phyloP scores from a whole-genome alignment of 1,140 invertebrate species.

The Muscidifurax raptorellus region DNA sequence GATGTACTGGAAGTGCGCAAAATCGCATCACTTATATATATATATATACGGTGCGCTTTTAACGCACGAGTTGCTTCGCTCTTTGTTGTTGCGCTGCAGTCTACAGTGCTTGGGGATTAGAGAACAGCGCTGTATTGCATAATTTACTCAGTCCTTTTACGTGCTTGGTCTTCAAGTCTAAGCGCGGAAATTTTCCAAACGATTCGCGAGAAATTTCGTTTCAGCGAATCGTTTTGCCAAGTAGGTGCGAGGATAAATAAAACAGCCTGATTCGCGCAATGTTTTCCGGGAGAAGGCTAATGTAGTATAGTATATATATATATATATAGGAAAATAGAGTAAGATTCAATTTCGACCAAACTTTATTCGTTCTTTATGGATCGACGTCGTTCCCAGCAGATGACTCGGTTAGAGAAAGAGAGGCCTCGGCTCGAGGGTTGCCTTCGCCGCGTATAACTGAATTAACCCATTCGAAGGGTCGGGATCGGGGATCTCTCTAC shows the following conservation, averaged over 20 bases:
- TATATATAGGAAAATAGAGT: conserved; percentile 6
- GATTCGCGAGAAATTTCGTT: too few relatives aligned
- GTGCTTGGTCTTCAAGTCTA: too few relatives aligned
- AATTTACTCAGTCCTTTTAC: too few relatives aligned
- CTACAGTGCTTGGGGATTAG: too few relatives aligned
- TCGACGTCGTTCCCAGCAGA: conserved; percentile 39
- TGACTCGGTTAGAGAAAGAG: conserved; percentile 56
- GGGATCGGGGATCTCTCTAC: conserved; percentile 28
- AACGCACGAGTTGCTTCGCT: neutral
- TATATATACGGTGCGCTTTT: neutral
- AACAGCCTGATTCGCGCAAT: too few relatives aligned
- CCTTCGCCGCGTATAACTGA: conserved; percentile 51
- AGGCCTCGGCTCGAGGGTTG: conserved; percentile 38
- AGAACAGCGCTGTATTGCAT: too few relatives aligned
- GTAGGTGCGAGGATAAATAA: too few relatives aligned
- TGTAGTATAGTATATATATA: too few relatives aligned
- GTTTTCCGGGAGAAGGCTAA: neutral
- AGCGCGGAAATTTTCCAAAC: too few relatives aligned
- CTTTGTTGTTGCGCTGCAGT: too few relatives aligned
- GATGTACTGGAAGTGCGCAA: neutral
- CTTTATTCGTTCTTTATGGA: conserved; percentile 41
- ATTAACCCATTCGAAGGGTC: conserved; percentile 67
- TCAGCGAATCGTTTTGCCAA: too few relatives aligned
- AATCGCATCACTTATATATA: too few relatives aligned
- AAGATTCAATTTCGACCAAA: conserved; percentile 51